Evolutionary conservation across 1,140 invertebrate species (phyloP), one percentile per base, ranked within the genome.

Genomic region (Ephestia elutella): DNA sequence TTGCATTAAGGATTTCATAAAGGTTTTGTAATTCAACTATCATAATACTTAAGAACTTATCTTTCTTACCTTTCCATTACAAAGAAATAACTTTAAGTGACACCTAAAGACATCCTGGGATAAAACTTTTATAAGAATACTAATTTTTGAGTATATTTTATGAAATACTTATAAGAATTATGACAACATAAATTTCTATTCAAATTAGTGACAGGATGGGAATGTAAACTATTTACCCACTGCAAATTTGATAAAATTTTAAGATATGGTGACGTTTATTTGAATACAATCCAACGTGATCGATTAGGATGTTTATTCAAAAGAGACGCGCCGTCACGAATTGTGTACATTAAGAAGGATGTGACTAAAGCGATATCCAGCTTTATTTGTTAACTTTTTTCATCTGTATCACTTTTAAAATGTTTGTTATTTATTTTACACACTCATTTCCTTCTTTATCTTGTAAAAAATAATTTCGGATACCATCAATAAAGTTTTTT

Each of bases 371-470:
- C 32, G 17, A 13, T 38, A 35, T 44, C 32, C 35, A 35, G 18
- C 35, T 7, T 2, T 55, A 32, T 55, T 55, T 28, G 21, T 55
- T 30, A 32, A 38, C 7, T 44, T 56, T 56, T 56, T 32, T 55
- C 32, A 38, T 48, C 19, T 44, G 13, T 5, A 21, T 21, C 20
- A n/a, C n/a, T n/a, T 7, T 53, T 28, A 25, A 20, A 25, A 21
- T 50, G 3, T 21, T 9, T 50, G 20, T 20, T 11, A 25, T 53
- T 53, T 15, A n/a, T 44, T 53, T 53, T 25, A 21, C 56, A 56
- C 17, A 57, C 48, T 60, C 44, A 60, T 56, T 60, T 60, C 59
- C 59, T 60, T 55, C 58, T 54, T 19, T 49, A 58, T 17, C 38
- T 44, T 44, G 5, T 44, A 10, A 44, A 44, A 15, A 44, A 11